phyloP scores from a whole-genome alignment of 1,140 invertebrate genomes.

The Sarcophaga peregrina region DNA sequence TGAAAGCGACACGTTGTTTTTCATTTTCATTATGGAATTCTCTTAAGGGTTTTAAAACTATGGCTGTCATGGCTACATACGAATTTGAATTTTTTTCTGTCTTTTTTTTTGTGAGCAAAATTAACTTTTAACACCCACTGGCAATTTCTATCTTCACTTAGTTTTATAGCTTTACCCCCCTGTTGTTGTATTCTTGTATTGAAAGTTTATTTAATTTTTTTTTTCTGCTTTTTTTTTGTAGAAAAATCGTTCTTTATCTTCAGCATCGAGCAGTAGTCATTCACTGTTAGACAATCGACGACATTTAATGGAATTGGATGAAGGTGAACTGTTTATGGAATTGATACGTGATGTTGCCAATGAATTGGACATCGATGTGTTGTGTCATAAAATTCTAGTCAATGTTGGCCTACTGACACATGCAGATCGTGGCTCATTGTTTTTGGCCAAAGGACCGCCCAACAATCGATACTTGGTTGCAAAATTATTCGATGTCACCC shows the following conservation, averaged over 20 bases:
- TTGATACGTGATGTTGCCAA: slow-evolving; percentile 92
- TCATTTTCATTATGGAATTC: slow-evolving; percentile 25
- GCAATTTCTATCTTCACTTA: not conserved
- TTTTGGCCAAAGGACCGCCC: slow-evolving; percentile 83
- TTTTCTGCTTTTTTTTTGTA: slow-evolving; percentile 50
- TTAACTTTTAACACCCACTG: slow-evolving; percentile 23
- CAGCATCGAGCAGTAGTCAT: slow-evolving; percentile 58
- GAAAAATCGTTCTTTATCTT: slow-evolving; percentile 70
- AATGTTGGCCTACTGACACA: slow-evolving; percentile 89
- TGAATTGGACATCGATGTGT: slow-evolving; percentile 90
- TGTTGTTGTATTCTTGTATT: not conserved
- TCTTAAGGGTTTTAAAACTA: not conserved
- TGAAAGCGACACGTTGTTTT: not conserved
- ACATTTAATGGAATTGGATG: slow-evolving; percentile 75
- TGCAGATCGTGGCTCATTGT: slow-evolving; percentile 88
- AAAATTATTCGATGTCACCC: slow-evolving; percentile 91
- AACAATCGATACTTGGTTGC: slow-evolving; percentile 84
- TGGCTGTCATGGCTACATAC: not conserved
- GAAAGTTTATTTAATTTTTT: not conserved
- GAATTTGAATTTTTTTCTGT: too few relatives aligned
- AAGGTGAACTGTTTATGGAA: slow-evolving; percentile 91
- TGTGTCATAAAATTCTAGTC: slow-evolving; percentile 93
- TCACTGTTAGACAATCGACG: slow-evolving; percentile 68
- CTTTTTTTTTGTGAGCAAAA: slow-evolving; percentile 4
- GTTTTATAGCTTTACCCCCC: not conserved